These are phyloP conservation scores for Eugnorisma glareosa DNA, from an alignment of 2,888 invertebrate species.

Conservation along the genomic window DNA sequence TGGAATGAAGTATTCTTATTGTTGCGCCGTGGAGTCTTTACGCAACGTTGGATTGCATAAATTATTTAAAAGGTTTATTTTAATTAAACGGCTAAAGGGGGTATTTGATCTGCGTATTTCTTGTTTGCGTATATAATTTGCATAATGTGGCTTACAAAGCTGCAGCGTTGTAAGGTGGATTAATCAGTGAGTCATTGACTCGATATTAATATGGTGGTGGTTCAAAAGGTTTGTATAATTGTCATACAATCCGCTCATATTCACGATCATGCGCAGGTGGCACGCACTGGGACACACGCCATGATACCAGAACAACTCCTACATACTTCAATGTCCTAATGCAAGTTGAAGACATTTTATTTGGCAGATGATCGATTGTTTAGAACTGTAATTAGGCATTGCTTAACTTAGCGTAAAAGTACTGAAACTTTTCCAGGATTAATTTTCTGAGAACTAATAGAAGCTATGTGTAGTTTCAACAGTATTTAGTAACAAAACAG, in stretches of 20 bases:
- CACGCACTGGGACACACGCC: slow-evolving; percentile 74
- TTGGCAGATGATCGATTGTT: slow-evolving; percentile 33
- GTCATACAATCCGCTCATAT: slow-evolving; percentile 66
- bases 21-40: slow-evolving; percentile 81
- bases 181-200: slow-evolving; percentile 70
- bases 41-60: slow-evolving; percentile 87
- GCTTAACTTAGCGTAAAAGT: not conserved
- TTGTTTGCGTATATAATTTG: slow-evolving; percentile 59
- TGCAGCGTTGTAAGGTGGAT: slow-evolving; percentile 59
- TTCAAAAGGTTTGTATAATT: slow-evolving; percentile 62
- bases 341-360: slow-evolving; percentile 33
- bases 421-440: not conserved
- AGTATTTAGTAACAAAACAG: slow-evolving; percentile 26
- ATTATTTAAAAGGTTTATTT: slow-evolving; percentile 83
- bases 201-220: slow-evolving; percentile 47
- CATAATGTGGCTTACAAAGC: slow-evolving; percentile 64
- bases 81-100: slow-evolving; percentile 78
- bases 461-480: not conserved
- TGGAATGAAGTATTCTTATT: slow-evolving; percentile 89
- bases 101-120: slow-evolving; percentile 63
- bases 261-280: slow-evolving; percentile 74
- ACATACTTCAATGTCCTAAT: slow-evolving; percentile 24
- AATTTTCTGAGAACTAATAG: slow-evolving; percentile 4
- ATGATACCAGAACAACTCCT: slow-evolving; percentile 69
- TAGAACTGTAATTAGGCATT: not conserved